Conservation (phyloP, 1,140 invertebrate species). For the Zelostemma sp. region DNA sequence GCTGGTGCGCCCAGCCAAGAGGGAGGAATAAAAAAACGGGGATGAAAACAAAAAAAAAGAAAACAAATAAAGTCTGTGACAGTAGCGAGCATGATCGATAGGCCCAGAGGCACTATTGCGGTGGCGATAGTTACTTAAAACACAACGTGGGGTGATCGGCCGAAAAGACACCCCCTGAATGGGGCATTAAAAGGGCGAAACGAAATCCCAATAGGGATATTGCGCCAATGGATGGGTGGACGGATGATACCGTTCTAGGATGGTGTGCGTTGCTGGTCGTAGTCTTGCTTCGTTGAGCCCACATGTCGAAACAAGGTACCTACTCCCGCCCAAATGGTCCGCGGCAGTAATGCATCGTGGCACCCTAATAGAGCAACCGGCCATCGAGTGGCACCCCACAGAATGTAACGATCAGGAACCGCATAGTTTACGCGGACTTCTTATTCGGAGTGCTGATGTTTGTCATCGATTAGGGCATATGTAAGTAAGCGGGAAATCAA, state of each 20-base stretch:
- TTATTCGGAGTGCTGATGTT: conserved; percentile 52
- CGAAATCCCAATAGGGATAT: conserved; percentile 56
- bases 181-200: conserved; percentile 52
- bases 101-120: conserved; percentile 36
- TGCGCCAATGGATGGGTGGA: conserved; percentile 46
- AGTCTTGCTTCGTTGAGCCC: conserved; percentile 66
- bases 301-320: conserved; percentile 58
- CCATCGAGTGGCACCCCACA: conserved; percentile 55
- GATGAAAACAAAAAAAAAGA: conserved; percentile 16
- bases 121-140: conserved; percentile 46
- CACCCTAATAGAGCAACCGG: conserved; percentile 54
- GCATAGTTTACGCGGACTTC: conserved; percentile 27
- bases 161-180: conserved; percentile 44
- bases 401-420: conserved; percentile 35
- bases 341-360: conserved; percentile 49
- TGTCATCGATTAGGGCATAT: conserved; percentile 56
- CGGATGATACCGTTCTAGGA: conserved; percentile 46
- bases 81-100: conserved; percentile 51
- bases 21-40: not conserved
- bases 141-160: conserved; percentile 27
- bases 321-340: conserved; percentile 61
- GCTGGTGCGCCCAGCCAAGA: not conserved
- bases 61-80: conserved; percentile 35
- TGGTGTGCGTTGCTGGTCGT: conserved; percentile 45
- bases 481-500: conserved; percentile 46